Base-by-base conservation (phyloP, 1,140 invertebrate species). In the Drosophila ananassae region DNA sequence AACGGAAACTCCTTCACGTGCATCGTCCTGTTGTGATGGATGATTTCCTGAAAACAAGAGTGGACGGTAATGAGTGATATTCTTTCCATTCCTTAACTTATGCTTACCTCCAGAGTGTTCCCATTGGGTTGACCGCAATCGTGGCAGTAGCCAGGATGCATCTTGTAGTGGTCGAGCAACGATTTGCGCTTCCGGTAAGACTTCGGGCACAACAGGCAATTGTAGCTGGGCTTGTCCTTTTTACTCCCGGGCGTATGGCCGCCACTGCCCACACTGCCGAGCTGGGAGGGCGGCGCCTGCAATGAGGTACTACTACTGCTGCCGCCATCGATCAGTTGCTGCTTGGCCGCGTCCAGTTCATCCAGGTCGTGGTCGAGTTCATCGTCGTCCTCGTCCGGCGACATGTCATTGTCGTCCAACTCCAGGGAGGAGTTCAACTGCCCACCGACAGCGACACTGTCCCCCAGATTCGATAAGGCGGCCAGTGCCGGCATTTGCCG, bases 1-100 rank as follows among this genome's bases (percentile, higher is more conserved):
- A 92, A 92, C n/a, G 91, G 91, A 58, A 90, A 92, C 74, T 92
- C 90, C 68, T 92, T 91, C 5, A 83, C 76, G 50, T 92, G 91
- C 69, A 91, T 77, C 5, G 79, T 91, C 24, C 85, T 72, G 67
- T 92, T 92, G 44, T 92, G 91, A 17, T 90, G 84, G 28, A 92
- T 91, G 9, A 91, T 84, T 69, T 92, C 91, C 91, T 92, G 21
- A 0, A 72, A 73, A 44, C 46, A 60, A 17, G 2, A 21, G 2
- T 17, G 41, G 0, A 5, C 13, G n/a, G 9, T 7, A 44, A 8
- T 7, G 3, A 41, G 12, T n/a, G 13, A 13, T 10, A 13, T n/a
- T 17, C 17, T 17, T 17, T 17, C 17, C 17, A 17, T 17, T 17
- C 17, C 17, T 17, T 17, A 17, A 7, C 0, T 2, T 2, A 12